These are phyloP conservation scores for Taxidea taxus DNA, from an alignment of 2,113 vertebrate genomes.

Conservation along the genomic window DNA sequence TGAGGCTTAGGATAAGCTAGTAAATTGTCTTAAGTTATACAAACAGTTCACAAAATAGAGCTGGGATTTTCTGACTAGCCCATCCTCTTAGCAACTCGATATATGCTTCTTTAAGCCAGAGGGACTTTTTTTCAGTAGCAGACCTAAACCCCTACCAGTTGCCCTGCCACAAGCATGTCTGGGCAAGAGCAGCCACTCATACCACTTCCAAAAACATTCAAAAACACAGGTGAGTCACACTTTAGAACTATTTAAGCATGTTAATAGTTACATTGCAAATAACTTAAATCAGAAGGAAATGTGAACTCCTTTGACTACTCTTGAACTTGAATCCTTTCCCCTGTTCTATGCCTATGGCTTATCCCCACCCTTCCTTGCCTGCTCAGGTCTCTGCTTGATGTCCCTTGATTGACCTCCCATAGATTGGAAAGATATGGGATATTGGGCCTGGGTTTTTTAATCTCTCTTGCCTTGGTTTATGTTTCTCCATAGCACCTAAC, in stretches of 20 bases:
- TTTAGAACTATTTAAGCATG: background rate
- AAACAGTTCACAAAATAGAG: background rate
- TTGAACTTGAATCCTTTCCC: background rate
- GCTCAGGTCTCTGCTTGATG: background rate
- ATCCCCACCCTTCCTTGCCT: background rate
- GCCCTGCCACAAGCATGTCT: background rate
- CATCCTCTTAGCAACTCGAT: background rate
- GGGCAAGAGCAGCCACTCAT: background rate
- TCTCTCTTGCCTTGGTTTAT: slow-evolving; percentile 7
- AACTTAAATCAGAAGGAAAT: slow-evolving; percentile 6
- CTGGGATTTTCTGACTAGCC: background rate
- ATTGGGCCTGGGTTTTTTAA: background rate
- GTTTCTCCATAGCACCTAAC: background rate
- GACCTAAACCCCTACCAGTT: background rate
- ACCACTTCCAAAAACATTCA: background rate
- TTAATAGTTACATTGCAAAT: background rate
- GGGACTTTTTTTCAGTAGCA: background rate
- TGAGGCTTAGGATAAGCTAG: background rate
- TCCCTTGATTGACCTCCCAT: background rate
- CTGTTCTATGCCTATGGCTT: background rate
- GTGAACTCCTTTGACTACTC: slow-evolving; percentile 6
- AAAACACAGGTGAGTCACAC: slow-evolving; percentile 2
- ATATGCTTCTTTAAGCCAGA: background rate
- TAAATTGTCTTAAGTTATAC: background rate
- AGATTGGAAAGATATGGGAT: slow-evolving; percentile 9